Conservation (phyloP, 2,797 vertebrate species). For the Vireo griseus region DNA sequence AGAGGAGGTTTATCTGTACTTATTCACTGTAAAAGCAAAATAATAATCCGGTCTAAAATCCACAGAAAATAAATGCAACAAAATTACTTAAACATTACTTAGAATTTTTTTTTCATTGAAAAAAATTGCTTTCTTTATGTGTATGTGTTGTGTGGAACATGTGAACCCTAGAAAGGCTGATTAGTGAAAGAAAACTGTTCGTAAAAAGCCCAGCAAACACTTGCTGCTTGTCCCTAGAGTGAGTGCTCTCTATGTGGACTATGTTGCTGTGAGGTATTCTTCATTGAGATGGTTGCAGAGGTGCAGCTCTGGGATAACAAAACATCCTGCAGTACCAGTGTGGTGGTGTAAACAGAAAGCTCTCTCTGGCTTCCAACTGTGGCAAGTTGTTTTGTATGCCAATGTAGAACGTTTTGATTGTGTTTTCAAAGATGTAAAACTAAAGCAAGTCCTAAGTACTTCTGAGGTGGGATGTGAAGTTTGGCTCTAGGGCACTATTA, state of each 20-base stretch:
- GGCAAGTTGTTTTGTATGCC: not conserved
- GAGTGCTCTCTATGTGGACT: not conserved
- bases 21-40: not conserved
- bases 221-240: fast-evolving
- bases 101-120: not conserved
- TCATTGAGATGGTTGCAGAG: not conserved
- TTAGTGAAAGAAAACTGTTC: not conserved
- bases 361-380: not conserved
- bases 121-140: not conserved
- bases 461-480: not conserved
- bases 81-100: not conserved
- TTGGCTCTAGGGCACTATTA: not conserved
- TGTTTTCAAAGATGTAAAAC: not conserved
- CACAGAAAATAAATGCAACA: not conserved
- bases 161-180: not conserved
- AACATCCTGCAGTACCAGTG: not conserved
- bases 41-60: not conserved
- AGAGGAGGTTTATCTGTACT: not conserved
- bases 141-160: not conserved
- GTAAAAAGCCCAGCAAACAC: not conserved
- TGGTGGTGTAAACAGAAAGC: not conserved
- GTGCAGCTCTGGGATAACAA: not conserved
- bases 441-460: not conserved
- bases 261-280: not conserved
- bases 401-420: not conserved